Percentiles rank a stretch among this genome's conserved stretches.
Evolutionary conservation across 64 coral and sea anemone genomes (phyloP).

Genomic region (Catalaphyllia jardinei): DNA sequence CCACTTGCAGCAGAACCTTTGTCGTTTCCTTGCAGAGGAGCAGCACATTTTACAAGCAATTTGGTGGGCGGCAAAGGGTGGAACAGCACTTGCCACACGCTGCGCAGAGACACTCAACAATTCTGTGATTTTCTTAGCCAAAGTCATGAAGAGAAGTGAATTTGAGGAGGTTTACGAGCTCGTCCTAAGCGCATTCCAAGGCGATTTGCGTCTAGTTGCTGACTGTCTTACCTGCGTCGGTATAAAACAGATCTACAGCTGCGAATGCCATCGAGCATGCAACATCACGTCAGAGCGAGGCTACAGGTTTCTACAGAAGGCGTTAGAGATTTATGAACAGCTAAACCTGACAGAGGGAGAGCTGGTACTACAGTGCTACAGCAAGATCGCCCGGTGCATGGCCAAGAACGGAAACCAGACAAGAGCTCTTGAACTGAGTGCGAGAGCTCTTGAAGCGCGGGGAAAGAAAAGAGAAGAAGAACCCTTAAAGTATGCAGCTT

Average conservation of each 20-base stretch:
- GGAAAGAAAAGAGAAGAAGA: neutral
- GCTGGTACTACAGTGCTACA: slow-evolving; percentile 21
- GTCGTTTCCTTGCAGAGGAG: neutral
- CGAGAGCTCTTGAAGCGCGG: neutral
- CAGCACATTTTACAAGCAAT: slow-evolving; percentile 41
- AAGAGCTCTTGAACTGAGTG: neutral
- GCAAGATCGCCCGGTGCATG: slow-evolving; percentile 30
- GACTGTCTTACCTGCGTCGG: slow-evolving; percentile 37
- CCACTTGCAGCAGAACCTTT: neutral
- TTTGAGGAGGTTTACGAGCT: neutral
- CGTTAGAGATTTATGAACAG: neutral
- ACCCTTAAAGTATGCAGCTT: slow-evolving; percentile 28
- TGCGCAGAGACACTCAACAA: neutral
- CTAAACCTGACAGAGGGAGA: neutral
- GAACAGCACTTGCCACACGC: neutral
- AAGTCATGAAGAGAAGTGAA: slow-evolving; percentile 30
- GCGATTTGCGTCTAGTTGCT: neutral
- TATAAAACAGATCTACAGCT: slow-evolving; percentile 8
- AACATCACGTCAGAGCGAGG: neutral
- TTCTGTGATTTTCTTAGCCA: slow-evolving; percentile 33
- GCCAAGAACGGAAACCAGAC: slow-evolving; percentile 16
- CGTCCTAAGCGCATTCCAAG: neutral
- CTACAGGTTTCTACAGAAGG: slow-evolving; percentile 2
- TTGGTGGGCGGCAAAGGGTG: neutral
- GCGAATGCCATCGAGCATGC: slow-evolving; percentile 30